Evolutionary conservation across 2,888 invertebrate species (phyloP).

Genomic region (Eupithecia insigniata): DNA sequence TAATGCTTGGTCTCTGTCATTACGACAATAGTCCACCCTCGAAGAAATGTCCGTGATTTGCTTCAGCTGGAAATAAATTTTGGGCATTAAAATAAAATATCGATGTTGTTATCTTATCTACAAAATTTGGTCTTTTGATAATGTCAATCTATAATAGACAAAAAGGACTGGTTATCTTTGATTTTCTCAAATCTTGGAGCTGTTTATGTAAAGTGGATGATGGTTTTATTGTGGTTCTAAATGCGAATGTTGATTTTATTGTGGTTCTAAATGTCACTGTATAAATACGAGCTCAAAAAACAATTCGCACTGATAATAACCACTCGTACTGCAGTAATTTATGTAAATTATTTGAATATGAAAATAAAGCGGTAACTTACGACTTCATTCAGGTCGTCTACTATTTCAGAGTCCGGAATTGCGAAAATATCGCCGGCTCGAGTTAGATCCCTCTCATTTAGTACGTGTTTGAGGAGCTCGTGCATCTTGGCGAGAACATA

Average conservation of each 20-base stretch:
- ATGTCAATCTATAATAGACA: constrained; percentile 31
- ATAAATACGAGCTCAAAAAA: background rate
- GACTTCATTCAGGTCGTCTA: constrained; percentile 92
- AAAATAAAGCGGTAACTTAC: constrained; percentile 75
- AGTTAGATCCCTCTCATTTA: constrained; percentile 94
- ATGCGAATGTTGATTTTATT: constrained; percentile 29
- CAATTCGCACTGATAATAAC: background rate
- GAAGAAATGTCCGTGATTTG: constrained; percentile 93
- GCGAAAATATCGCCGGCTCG: constrained; percentile 96
- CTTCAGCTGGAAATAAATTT: constrained; percentile 80
- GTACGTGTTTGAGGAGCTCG: constrained; percentile 94
- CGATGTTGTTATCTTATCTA: constrained; percentile 30
- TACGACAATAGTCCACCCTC: constrained; percentile 91
- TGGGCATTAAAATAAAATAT: background rate
- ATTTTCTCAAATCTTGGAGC: background rate
- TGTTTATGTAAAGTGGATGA: constrained; percentile 13
- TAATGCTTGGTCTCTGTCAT: constrained; percentile 96
- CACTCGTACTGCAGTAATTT: background rate
- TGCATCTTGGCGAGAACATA: constrained; percentile 87
- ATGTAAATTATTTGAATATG: constrained; percentile 1
- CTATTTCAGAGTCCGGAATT: constrained; percentile 93
- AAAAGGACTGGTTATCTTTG: constrained; percentile 33
- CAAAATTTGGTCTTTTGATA: constrained; percentile 29
- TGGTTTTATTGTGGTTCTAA: constrained; percentile 23
- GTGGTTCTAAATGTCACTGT: constrained; percentile 28